A percentile compares a stretch with the other conserved stretches of the same genome.
Conservation (phyloP, 30 jellyfish, hydroid and myxozoan genomes). For the Hydractinia symbiolongicarpus region DNA sequence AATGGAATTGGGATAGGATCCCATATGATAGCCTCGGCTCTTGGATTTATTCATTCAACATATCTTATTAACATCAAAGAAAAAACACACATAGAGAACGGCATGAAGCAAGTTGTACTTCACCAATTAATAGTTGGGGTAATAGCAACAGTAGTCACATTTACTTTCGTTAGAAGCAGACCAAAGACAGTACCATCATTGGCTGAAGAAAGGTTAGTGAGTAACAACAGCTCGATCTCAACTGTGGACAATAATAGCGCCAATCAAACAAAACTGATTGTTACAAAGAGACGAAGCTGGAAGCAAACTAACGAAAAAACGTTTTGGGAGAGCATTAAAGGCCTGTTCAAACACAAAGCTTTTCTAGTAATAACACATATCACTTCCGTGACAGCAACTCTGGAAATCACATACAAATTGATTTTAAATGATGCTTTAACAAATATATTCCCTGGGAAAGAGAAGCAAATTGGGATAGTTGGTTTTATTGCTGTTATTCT, state of each 20-base stretch:
- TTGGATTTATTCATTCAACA: slow-evolving; percentile 28
- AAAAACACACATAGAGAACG: background rate
- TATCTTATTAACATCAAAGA: slow-evolving; percentile 12
- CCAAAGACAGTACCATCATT: slow-evolving; percentile 14
- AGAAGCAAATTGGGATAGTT: slow-evolving; percentile 21
- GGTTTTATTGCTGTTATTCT: slow-evolving; percentile 24
- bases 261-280: no score
- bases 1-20: slow-evolving; percentile 62
- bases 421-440: slow-evolving; percentile 15
- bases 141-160: slow-evolving; percentile 10
- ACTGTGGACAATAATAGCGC: no score
- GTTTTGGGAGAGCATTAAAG: slow-evolving; percentile 20
- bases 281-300: no score
- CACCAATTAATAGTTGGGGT: background rate
- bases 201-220: background rate
- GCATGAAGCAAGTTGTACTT: slow-evolving; percentile 7
- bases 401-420: slow-evolving; percentile 7
- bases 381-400: slow-evolving; percentile 20
- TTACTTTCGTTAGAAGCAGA: slow-evolving; percentile 13
- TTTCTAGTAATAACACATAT: slow-evolving; percentile 23
- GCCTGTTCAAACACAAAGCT: slow-evolving; percentile 8
- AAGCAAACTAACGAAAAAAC: background rate
- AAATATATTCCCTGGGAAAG: slow-evolving; percentile 30
- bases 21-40: slow-evolving; percentile 41
- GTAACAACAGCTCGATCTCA: no score